Base-by-base conservation (phyloP, 2,888 invertebrate genomes). In the Watsonalla cultraria region DNA sequence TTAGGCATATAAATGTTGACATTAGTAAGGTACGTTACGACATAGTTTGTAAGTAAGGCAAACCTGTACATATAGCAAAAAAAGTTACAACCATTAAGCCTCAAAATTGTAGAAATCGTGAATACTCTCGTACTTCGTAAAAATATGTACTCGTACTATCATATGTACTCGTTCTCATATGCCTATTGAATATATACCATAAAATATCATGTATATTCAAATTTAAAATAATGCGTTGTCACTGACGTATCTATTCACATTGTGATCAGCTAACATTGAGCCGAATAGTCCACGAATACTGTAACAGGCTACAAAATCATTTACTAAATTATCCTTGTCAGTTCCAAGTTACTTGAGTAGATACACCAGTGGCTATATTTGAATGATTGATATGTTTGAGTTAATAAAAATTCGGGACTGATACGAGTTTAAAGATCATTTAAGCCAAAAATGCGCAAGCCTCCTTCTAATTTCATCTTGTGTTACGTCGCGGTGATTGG, bases 1-100 rank as follows among this genome's bases (percentile, higher is more conserved):
- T 50, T 70, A 64, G 64, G 57, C 0, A 42, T 42, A 11, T 37
- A 9, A 8, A 37, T 37, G 0, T 8, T 37, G 11, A 11, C 11
- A 11, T 24, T 24, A 24, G 4, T 42, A 42, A 42, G 4, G 5
- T 42, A 11, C 8, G 42, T 5, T 42, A 42, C 8, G 42, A 11
- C 42, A 42, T 42, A 42, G 42, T 42, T 42, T 8, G 11, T 37
- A 42, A 42, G 9, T 42, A 42, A 42, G 42, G 42, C 42, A 42
- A 42, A 42, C 42, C 42, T 42, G 42, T 42, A 42, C 9, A 42
- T 42, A 42, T 42, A 42, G 42, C 0, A 42, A 42, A 11, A 42
- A 37, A 37, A 37, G 2, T 37, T 42, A 42, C 42, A 42, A 42
- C 42, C 42, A 42, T 42, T 42, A 42, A 8, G 42, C 42, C 42